phyloP scores from a whole-genome alignment of 2,113 vertebrate genomes.

The Zapornia atra region DNA sequence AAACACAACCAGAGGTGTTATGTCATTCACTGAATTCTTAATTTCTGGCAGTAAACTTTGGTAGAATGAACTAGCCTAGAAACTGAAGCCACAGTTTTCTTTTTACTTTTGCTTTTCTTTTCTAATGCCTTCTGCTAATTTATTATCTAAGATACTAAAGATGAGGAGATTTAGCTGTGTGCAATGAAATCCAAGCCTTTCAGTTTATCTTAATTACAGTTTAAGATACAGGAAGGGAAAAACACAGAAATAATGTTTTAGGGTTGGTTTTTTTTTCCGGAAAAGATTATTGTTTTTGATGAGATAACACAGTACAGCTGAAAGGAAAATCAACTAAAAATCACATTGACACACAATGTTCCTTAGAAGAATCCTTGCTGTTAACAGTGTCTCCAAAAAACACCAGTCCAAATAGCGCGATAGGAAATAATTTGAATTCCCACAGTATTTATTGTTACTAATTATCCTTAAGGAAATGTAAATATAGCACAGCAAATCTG shows the following conservation, averaged over 20 bases:
- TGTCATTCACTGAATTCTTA: background rate
- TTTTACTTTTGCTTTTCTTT: background rate
- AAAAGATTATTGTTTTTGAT: background rate
- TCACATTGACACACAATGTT: background rate
- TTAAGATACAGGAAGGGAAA: background rate
- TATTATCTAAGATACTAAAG: background rate
- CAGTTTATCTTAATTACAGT: background rate
- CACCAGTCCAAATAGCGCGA: background rate
- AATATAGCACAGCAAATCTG: background rate
- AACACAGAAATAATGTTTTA: background rate
- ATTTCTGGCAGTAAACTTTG: background rate
- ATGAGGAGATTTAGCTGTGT: background rate
- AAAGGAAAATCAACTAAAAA: background rate
- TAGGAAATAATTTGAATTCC: background rate
- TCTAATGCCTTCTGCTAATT: background rate
- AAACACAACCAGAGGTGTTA: background rate
- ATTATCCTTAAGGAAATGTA: background rate
- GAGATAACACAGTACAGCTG: background rate
- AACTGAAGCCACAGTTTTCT: background rate
- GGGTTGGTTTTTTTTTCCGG: rapidly evolving
- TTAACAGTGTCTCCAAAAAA: background rate
- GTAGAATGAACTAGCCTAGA: background rate
- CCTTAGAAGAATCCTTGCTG: background rate
- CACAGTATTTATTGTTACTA: background rate
- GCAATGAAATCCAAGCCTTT: background rate